A percentile compares a stretch with the other conserved stretches of the same genome.
phyloP scores from a whole-genome alignment of 2,113 vertebrate species.

The Phocoena sinus region DNA sequence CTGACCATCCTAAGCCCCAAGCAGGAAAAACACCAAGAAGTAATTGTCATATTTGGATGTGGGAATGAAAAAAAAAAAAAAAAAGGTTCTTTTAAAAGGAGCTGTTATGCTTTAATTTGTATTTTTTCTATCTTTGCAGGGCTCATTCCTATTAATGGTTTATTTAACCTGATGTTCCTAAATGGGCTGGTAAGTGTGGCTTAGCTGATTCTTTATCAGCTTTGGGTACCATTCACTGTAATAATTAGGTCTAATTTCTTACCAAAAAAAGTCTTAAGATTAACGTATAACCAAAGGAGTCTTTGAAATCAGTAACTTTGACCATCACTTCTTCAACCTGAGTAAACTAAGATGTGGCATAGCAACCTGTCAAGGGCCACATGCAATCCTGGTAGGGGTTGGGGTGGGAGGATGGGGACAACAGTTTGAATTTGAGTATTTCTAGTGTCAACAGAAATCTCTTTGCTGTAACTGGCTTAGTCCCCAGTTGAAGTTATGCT shows the following conservation, averaged over 20 bases:
- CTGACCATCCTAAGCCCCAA: not conserved
- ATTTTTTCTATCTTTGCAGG: not conserved
- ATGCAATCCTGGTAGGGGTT: fast-evolving
- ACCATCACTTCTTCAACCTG: not conserved
- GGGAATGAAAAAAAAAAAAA: not conserved
- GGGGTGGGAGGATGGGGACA: too few species aligned
- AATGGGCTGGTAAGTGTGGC: not conserved
- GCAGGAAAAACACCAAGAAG: not conserved
- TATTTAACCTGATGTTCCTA: not conserved
- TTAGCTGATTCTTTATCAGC: not conserved
- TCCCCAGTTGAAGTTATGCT: not conserved
- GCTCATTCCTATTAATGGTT: not conserved
- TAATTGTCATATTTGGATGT: not conserved
- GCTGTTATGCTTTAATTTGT: not conserved
- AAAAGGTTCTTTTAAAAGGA: not conserved
- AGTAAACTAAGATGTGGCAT: not conserved
- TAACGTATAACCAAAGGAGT: not conserved
- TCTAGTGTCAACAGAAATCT: not conserved
- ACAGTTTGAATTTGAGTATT: not conserved
- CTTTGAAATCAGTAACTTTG: not conserved
- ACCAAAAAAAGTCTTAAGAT: not conserved
- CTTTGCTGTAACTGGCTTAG: not conserved
- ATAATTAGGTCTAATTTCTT: not conserved
- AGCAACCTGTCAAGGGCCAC: not conserved
- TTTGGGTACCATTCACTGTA: not conserved